Evolutionary conservation across 2,113 vertebrate species (phyloP), one percentile per base, ranked within the genome.

Genomic region (Alces alces): DNA sequence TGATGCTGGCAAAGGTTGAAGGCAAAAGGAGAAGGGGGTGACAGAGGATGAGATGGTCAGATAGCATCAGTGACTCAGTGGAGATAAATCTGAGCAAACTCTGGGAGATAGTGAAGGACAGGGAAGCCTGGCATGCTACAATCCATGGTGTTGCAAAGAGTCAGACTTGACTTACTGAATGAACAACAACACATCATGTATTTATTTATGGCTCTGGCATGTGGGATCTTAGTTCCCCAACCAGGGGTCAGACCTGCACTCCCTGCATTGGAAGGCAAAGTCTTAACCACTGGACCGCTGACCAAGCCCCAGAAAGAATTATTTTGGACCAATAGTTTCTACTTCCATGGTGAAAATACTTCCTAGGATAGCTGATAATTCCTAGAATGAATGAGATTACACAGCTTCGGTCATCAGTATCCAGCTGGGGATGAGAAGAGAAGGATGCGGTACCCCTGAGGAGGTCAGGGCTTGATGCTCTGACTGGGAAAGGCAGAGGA

Each of bases 381-480:
- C n/a, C 33, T 7, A 45, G 45, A 86, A 43, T n/a, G 2, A 13
- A 50, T 9, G 54, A 25, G 58, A 50, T n/a, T 15, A 55, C 33
- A 2, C 14, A n/a, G 13, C 47, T 43, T 17, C 12, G 6, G 25
- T 39, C 19, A 2, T 73, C 45, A 25, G 30, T 3, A 15, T 10
- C 1, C 7, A 2, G 6, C 19, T 30, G 79, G 36, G 17, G 52
- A n/a, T 5, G 52, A 89, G 23, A 21, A 39, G 52, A 39, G 52
- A 8, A 16, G 16, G 2, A 6, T 4, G 0, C 5, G 7, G 17
- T 16, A 30, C 2, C 12, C 12, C 0, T 2, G 5, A 47, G 39
- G 61, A 52, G 64, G 10, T 21, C 39, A 11, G 25, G 23, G 15
- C 23, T 28, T 8, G 11, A 16, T 2, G 7, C 7, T 17, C 21